These are phyloP conservation scores for Bovichtus diacanthus DNA, from an alignment of 2,797 vertebrate genomes.

Conservation along the genomic window DNA sequence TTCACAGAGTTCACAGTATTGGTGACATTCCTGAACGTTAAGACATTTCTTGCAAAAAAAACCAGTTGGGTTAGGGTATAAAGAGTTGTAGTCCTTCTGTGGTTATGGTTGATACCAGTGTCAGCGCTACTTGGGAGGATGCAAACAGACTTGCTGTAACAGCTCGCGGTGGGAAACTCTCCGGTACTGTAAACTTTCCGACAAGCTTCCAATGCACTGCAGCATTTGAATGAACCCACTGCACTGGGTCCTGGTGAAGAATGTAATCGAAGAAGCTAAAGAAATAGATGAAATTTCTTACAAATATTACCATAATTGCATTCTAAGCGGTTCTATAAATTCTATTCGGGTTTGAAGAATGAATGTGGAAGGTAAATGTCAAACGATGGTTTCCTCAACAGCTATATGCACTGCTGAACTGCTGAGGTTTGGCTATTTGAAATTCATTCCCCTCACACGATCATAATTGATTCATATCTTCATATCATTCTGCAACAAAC, in stretches of 20 bases:
- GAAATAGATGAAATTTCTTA: slow-evolving; percentile 1
- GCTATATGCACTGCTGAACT: slow-evolving; percentile 3
- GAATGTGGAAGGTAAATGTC: slow-evolving; percentile 10
- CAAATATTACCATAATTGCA: slow-evolving; percentile 32
- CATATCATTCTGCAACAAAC: slow-evolving; percentile 12
- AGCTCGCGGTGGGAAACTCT: not conserved
- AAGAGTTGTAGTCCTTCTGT: not conserved
- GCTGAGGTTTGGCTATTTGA: slow-evolving; percentile 8
- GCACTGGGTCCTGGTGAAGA: not conserved
- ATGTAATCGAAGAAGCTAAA: not conserved
- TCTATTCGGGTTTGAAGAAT: slow-evolving; percentile 5
- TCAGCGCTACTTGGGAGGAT: not conserved
- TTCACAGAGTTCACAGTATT: not conserved
- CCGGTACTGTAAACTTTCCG: slow-evolving; percentile 19
- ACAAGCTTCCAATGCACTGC: not conserved
- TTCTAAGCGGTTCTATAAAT: slow-evolving; percentile 21
- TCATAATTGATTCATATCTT: slow-evolving; percentile 22
- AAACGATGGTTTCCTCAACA: slow-evolving; percentile 5
- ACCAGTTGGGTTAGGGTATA: not conserved
- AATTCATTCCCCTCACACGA: not conserved
- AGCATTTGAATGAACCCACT: slow-evolving; percentile 12
- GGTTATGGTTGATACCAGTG: not conserved
- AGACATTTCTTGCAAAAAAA: not conserved
- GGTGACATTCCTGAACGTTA: not conserved
- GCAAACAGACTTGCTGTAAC: not conserved